phyloP scores from a whole-genome alignment of 2,797 vertebrate genomes.

The Siniperca scherzeri region DNA sequence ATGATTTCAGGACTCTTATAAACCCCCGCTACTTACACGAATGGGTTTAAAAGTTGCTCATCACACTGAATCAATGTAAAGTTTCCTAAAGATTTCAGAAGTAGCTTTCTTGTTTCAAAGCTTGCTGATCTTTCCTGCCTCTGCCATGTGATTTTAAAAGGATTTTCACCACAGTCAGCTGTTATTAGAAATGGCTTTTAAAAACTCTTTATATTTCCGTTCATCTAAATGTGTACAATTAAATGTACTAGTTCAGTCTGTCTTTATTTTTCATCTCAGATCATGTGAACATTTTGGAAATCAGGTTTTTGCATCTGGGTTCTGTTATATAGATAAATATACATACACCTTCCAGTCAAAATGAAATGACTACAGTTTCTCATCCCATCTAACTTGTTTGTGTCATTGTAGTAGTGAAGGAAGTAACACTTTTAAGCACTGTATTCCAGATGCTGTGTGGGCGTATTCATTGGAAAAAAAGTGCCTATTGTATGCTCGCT shows the following conservation, averaged over 20 bases:
- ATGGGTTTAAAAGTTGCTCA: neutral
- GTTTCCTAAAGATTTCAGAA: neutral
- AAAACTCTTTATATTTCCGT: no score
- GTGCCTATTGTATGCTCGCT: neutral
- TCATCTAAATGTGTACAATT: neutral
- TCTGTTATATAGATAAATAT: neutral
- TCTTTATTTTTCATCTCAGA: neutral
- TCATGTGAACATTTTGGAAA: neutral
- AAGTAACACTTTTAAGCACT: neutral
- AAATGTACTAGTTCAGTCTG: neutral
- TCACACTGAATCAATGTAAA: neutral
- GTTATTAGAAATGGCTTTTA: neutral
- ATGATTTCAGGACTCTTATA: neutral
- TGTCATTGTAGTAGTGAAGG: neutral
- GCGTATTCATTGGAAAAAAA: neutral
- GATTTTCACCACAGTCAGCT: neutral
- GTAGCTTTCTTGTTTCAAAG: neutral
- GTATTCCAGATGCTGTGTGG: neutral
- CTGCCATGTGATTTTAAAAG: neutral
- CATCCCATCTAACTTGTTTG: neutral
- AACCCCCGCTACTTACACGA: neutral
- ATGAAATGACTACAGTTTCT: neutral
- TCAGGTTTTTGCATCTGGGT: neutral
- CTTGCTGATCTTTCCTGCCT: neutral
- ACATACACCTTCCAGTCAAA: neutral